These are phyloP conservation scores for Philaenus spumarius DNA, from an alignment of 1,140 invertebrate species.

Conservation along the genomic window DNA sequence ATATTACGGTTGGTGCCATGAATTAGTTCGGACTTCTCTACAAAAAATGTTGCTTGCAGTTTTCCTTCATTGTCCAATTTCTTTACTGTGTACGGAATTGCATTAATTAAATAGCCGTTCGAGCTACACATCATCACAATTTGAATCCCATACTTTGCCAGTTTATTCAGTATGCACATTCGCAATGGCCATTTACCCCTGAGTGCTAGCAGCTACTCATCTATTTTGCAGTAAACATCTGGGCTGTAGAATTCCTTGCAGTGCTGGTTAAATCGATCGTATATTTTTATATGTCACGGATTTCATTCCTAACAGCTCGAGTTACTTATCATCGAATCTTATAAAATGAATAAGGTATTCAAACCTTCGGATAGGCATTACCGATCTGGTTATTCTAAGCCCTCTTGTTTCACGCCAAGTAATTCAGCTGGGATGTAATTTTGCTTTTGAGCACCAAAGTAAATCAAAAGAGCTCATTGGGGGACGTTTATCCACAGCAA, in stretches of 20 bases:
- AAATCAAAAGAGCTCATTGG: slow-evolving; percentile 9
- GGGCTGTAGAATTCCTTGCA: no score
- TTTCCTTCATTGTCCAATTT: slow-evolving; percentile 10
- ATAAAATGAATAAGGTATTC: slow-evolving; percentile 20
- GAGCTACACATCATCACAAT: slow-evolving; percentile 9
- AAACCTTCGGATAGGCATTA: slow-evolving; percentile 25
- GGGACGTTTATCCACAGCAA: background rate
- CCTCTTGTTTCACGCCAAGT: slow-evolving; percentile 16
- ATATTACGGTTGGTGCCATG: slow-evolving; percentile 21
- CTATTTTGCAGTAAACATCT: no score
- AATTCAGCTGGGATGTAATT: background rate
- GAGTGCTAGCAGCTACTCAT: slow-evolving; percentile 25
- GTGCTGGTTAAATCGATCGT: no score
- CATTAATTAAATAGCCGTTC: slow-evolving; percentile 33
- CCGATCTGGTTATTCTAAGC: slow-evolving; percentile 20
- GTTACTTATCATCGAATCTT: slow-evolving; percentile 25
- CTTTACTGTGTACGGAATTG: slow-evolving; percentile 37
- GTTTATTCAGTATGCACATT: slow-evolving; percentile 32
- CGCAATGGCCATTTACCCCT: slow-evolving; percentile 22
- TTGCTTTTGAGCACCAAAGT: slow-evolving; percentile 9
- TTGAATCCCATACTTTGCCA: slow-evolving; percentile 4
- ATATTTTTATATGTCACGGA: no score
- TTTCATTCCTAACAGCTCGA: slow-evolving; percentile 14
- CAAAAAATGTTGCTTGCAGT: slow-evolving; percentile 1
- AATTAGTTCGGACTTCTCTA: slow-evolving; percentile 20